Percentiles rank a stretch among this genome's conserved stretches.
These are phyloP conservation scores for Orthosia incerta DNA, from an alignment of 2,888 invertebrate genomes.

Conservation along the genomic window DNA sequence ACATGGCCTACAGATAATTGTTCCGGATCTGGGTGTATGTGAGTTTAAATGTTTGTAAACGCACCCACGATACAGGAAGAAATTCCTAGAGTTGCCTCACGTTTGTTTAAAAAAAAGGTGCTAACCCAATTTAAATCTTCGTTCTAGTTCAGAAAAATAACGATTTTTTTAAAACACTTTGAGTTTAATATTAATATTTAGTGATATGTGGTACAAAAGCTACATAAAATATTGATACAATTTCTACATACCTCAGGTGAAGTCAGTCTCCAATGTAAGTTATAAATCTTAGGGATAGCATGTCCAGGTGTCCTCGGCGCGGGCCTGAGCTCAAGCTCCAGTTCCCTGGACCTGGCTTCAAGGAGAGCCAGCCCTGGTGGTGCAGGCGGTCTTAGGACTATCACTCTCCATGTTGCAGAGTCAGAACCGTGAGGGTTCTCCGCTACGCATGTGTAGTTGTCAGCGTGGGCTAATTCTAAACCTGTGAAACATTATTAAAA, in stretches of 20 bases:
- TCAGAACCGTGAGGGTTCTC: conserved; percentile 96
- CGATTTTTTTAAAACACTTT: too few relatives aligned
- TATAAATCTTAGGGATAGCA: conserved; percentile 91
- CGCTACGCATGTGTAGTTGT: conserved; percentile 95
- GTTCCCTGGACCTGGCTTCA: conserved; percentile 84
- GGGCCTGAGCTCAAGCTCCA: conserved; percentile 85
- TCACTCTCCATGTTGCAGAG: conserved; percentile 94
- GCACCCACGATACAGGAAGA: too few relatives aligned
- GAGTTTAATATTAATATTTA: too few relatives aligned
- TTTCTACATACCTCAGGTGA: conserved; percentile 92
- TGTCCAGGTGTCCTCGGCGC: conserved; percentile 83
- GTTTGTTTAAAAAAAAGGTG: too few relatives aligned
- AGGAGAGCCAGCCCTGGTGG: conserved; percentile 92
- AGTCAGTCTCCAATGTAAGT: conserved; percentile 93
- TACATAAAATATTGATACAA: background rate
- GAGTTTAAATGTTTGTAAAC: too few relatives aligned
- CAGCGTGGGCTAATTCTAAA: conserved; percentile 93
- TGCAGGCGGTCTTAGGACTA: conserved; percentile 94
- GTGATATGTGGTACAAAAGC: background rate
- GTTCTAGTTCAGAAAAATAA: too few relatives aligned
- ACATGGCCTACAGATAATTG: too few relatives aligned
- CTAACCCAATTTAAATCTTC: too few relatives aligned
- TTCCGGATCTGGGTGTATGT: too few relatives aligned
- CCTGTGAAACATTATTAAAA: conserved; percentile 80
- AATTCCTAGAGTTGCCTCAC: too few relatives aligned